Evolutionary conservation across 2,888 invertebrate genomes (phyloP), one percentile per base, ranked within the genome.

Genomic region (Phaedon cochleariae): DNA sequence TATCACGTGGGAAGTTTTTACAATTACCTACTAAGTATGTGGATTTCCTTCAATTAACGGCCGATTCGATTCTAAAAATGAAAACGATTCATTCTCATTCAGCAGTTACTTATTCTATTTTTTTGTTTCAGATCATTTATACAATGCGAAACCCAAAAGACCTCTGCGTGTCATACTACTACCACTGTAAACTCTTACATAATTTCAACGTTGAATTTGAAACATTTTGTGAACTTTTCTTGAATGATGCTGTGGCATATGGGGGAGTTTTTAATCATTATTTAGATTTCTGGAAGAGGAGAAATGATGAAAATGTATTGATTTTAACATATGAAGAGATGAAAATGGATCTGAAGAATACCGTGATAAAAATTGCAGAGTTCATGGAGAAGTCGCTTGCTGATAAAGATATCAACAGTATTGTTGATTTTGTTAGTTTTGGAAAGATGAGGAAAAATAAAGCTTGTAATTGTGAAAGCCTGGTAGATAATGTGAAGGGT

Each of bases 121-220:
- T 48, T 60, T 48, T 60, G 48, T 77, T 75, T 52, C 79, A 95
- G 93, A 90, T 95, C 18, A 90, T 97, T 68, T 97, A 96, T 82
- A 90, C 94, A 0, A 89, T 93, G 0, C 88, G 97, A 54, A 95
- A 97, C 84, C 95, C 96, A 0, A 96, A 96, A 82, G 97, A 97
- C 80, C 89, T 93, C 77, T 92, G 92, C 68, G 94, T 96, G 0
- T 96, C 96, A 0, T 95, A 91, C 79, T 96, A 92, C 81, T 91
- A 94, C 82, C 94, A 95, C 81, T 94, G 90, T 79, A 88, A 86
- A 64, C 84, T 92, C 59, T 86, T 94, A 41, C 92, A 94, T 73
- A 88, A 88, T 64, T 77, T 86, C 55, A 68, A 77, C 21, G 79
- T 80, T 0, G 85, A 86, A 0, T 92, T 94, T 71, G 90, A 92